Evolutionary conservation across 2,888 invertebrate genomes (phyloP).

Genomic region (Linnaemya vulpina): DNA sequence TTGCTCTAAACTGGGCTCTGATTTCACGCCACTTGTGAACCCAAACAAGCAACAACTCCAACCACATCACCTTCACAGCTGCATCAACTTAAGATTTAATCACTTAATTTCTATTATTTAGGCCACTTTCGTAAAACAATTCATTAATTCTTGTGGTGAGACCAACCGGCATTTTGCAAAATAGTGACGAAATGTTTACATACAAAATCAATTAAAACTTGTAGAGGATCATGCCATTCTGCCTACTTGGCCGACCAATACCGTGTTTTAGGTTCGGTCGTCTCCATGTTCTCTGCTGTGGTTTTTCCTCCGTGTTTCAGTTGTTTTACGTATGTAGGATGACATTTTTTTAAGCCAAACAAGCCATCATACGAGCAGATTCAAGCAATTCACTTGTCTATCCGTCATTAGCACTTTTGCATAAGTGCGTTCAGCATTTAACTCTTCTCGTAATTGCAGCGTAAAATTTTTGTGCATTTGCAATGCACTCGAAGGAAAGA

Average conservation of each 20-base stretch:
- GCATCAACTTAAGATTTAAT: not conserved
- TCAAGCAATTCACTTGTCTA: constrained; percentile 55
- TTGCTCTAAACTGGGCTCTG: not conserved
- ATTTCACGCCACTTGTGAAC: too few relatives aligned
- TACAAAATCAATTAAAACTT: constrained; percentile 16
- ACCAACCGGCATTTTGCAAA: too few relatives aligned
- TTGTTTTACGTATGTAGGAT: constrained; percentile 59
- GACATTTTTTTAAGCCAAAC: constrained; percentile 54
- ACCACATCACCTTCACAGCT: too few relatives aligned
- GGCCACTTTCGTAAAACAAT: not conserved
- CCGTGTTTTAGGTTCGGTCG: not conserved
- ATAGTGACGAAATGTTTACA: not conserved
- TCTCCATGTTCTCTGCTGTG: not conserved
- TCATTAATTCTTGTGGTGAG: not conserved
- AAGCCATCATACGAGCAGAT: constrained; percentile 58
- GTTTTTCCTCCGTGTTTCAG: not conserved
- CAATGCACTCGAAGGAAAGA: constrained; percentile 25
- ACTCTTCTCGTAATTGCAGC: constrained; percentile 15
- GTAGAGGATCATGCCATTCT: not conserved
- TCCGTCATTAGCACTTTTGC: constrained; percentile 63
- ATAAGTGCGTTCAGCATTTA: constrained; percentile 44
- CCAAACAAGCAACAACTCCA: not conserved
- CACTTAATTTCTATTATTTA: not conserved
- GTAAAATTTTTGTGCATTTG: constrained; percentile 5
- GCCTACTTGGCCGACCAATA: constrained; percentile 13